Evolutionary conservation across 2,888 invertebrate species (phyloP), one percentile per base, ranked within the genome.

Genomic region (Drosophila anomalata): DNA sequence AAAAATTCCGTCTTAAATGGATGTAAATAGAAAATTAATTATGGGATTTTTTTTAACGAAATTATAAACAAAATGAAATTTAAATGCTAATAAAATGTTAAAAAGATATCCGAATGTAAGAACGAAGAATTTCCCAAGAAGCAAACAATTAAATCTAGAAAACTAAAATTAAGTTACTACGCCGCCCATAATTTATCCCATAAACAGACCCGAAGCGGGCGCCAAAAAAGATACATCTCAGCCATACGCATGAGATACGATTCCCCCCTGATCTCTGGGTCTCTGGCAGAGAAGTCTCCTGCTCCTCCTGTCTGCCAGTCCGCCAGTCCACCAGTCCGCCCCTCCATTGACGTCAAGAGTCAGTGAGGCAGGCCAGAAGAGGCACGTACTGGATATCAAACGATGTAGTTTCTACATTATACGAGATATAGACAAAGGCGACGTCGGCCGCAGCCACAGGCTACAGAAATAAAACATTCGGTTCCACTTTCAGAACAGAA

Each of bases 321-420:
- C 58, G 59, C 9, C 11, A n/a, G 54, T 54, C 24, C 22, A 44
- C 29, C 36, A 14, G 33, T 36, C 14, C 8, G 52, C 51, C 51
- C 54, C 22, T 63, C 81, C 74, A 73, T 82, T 82, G 82, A 82
- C 87, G 82, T 87, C 87, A 81, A 78, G 50, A 59, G 68, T 60
- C 72, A 84, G 81, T 84, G 78, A 68, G 82, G 82, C 82, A 80
- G 84, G 81, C 79, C 74, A 31, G 29, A 54, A 20, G 76, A 73
- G 75, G 85, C 87, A 82, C 82, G 87, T 82, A 84, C 82, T 87
- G 87, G 82, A 87, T 84, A 87, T 81, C 77, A 87, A 84, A 87
- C 79, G 39, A 68, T 79, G 60, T 79, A 67, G 59, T 59, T 72
- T 73, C 54, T 42, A 52, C 53, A 65, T 20, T 62, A 33, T 67